Evolutionary conservation across 1,140 invertebrate genomes (phyloP).

Genomic region (Melipona quadrifasciata): DNA sequence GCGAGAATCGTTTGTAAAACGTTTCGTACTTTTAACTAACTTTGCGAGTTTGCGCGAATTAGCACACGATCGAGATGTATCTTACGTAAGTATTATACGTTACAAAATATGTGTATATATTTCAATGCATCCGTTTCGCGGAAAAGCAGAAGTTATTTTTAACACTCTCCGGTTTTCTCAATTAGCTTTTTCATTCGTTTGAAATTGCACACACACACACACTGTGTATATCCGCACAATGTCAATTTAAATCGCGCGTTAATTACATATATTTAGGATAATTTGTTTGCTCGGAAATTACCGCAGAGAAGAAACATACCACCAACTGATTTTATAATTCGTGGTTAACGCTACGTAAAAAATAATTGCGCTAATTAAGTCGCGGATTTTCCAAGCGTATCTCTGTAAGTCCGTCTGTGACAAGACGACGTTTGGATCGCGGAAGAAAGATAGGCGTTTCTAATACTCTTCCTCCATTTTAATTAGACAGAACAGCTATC

Average conservation of each 20-base stretch:
- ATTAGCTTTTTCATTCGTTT: not conserved
- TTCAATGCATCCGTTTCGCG: not conserved
- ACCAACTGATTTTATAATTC: not conserved
- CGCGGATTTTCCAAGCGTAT: not conserved
- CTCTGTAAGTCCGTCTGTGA: not conserved
- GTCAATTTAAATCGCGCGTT: not conserved
- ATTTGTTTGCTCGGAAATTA: not conserved
- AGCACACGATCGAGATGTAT: not conserved
- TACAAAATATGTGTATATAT: slow-evolving; percentile 7
- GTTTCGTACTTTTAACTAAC: not conserved
- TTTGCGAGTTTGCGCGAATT: not conserved
- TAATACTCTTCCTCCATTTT: slow-evolving; percentile 26
- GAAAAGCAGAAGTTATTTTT: slow-evolving; percentile 18
- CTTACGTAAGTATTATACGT: slow-evolving; percentile 50
- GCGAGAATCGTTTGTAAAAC: not conserved
- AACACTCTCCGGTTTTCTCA: not conserved
- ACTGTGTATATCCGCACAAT: not conserved
- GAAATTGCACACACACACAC: not conserved
- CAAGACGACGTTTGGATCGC: slow-evolving; percentile 7
- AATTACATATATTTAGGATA: not conserved
- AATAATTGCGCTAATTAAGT: slow-evolving; percentile 7
- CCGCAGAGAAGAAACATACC: not conserved
- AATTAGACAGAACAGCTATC: slow-evolving; percentile 8
- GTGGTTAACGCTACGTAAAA: not conserved
- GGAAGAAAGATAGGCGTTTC: slow-evolving; percentile 8